These are phyloP conservation scores for Clupea harengus DNA, from an alignment of 2,113 vertebrate species.

Conservation along the genomic window DNA sequence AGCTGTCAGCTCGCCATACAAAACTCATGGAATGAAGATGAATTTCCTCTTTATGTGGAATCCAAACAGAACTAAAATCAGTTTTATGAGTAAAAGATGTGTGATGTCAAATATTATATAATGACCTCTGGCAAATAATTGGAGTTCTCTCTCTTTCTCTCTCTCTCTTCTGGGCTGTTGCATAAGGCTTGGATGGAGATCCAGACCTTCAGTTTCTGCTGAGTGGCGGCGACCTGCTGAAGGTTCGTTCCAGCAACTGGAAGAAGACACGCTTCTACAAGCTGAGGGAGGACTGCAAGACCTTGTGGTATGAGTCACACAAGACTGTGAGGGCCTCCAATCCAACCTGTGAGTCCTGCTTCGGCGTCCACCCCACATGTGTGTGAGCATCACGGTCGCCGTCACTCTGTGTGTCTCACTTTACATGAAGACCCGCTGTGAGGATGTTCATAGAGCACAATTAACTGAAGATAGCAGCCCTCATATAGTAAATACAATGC, in stretches of 20 bases:
- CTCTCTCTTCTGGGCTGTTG: background rate
- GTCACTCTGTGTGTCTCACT: background rate
- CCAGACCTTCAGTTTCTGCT: conserved; percentile 84
- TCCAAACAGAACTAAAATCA: background rate
- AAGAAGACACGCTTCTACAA: conserved; percentile 84
- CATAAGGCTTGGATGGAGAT: conserved; percentile 83
- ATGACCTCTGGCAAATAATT: background rate
- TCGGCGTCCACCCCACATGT: conserved; percentile 22
- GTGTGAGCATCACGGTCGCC: conserved; percentile 28
- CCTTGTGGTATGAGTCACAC: conserved; percentile 92
- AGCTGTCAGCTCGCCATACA: background rate
- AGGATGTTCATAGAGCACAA: background rate
- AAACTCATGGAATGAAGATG: background rate
- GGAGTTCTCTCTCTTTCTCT: background rate
- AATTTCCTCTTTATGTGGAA: no score
- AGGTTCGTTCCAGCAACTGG: conserved; percentile 89
- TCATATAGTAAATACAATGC: no score
- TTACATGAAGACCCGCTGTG: background rate
- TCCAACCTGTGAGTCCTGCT: conserved; percentile 68
- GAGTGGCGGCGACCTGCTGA: conserved; percentile 85
- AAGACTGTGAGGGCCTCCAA: conserved; percentile 76
- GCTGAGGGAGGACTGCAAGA: conserved; percentile 94
- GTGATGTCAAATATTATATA: background rate
- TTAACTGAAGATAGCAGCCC: no score
- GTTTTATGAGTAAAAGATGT: background rate